Evolutionary conservation across 2,888 invertebrate genomes (phyloP), one percentile per base, ranked within the genome.

Genomic region (Nasonovia ribisnigri): DNA sequence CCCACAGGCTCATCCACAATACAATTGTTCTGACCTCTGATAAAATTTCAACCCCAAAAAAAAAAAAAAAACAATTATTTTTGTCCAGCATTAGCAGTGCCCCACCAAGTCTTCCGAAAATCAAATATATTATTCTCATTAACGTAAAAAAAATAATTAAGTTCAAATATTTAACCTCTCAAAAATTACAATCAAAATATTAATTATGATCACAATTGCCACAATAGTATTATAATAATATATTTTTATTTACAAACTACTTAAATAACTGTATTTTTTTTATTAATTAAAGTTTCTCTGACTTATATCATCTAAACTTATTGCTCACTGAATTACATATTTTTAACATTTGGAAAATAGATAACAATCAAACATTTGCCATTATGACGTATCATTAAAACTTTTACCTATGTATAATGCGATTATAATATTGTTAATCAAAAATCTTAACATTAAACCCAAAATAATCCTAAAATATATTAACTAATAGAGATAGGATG

Each of bases 11-110:
- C 67, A 42, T 57, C 88, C 26, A 48, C 67, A 91, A 67, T 88
- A 88, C 92, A 88, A 67, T 88, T 88, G 88, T 88, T 88, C 88
- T 88, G 88, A 88, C 92, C 92, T 92, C 60, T 67, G 92, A 92
- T 92, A 92, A 87, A 92, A 91, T 87, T 87, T 91, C 84, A 84
- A 60, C 48, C 46, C n/a, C 8, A 8, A 8, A 46, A 88, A 60
- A 77, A 77, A 67, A 90, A 42, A 91, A 26, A 87, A 57, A 86
- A 92, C 86, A 92, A 88, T 92, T 92, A 67, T 92, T 92, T 88
- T 92, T 29, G 3, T 26, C 87, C 54, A 3, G 46, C 5, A 51
- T 10, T 29, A 29, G 48, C 42, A 48, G 42, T 88, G 88, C 42
- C 16, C 36, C 16, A 92, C 42, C 24, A n/a, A 51, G 88, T 67